These are phyloP conservation scores for Allygus modestus DNA, from an alignment of 2,888 invertebrate species.

Conservation along the genomic window DNA sequence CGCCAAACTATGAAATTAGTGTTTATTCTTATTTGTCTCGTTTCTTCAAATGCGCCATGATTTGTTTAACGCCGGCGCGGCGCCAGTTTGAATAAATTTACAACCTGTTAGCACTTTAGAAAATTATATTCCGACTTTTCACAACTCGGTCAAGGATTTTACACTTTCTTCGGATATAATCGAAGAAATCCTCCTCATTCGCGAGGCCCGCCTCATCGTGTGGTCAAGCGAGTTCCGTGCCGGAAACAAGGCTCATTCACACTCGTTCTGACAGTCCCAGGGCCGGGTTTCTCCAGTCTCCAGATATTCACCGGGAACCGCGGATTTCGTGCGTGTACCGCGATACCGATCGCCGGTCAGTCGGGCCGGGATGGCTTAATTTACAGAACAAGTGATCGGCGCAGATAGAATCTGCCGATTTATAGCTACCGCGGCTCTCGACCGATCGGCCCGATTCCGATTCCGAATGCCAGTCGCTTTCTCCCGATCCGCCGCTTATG, in stretches of 20 bases:
- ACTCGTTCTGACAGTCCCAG: neutral
- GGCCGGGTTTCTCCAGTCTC: neutral
- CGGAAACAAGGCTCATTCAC: slow-evolving; percentile 16
- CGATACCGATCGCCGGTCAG: slow-evolving; percentile 40
- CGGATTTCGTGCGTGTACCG: slow-evolving; percentile 37
- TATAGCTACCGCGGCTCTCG: slow-evolving; percentile 11
- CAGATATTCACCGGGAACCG: neutral
- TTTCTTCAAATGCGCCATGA: too few relatives aligned
- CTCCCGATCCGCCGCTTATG: slow-evolving; percentile 45
- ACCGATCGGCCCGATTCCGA: neutral
- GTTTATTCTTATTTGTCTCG: too few relatives aligned
- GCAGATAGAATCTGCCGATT: slow-evolving; percentile 45
- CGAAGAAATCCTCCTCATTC: neutral
- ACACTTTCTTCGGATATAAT: neutral
- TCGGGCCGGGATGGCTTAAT: slow-evolving; percentile 41
- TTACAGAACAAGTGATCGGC: slow-evolving; percentile 48
- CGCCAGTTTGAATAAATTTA: too few relatives aligned
- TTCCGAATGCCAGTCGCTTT: slow-evolving; percentile 47
- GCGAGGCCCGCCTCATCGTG: neutral
- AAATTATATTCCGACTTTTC: too few relatives aligned
- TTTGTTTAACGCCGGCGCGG: too few relatives aligned
- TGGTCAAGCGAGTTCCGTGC: slow-evolving; percentile 12
- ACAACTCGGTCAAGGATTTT: neutral
- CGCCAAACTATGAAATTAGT: too few relatives aligned
- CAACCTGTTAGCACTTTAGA: too few relatives aligned